These are phyloP conservation scores for Anguilla anguilla DNA, from an alignment of 2,797 vertebrate species.

Conservation along the genomic window DNA sequence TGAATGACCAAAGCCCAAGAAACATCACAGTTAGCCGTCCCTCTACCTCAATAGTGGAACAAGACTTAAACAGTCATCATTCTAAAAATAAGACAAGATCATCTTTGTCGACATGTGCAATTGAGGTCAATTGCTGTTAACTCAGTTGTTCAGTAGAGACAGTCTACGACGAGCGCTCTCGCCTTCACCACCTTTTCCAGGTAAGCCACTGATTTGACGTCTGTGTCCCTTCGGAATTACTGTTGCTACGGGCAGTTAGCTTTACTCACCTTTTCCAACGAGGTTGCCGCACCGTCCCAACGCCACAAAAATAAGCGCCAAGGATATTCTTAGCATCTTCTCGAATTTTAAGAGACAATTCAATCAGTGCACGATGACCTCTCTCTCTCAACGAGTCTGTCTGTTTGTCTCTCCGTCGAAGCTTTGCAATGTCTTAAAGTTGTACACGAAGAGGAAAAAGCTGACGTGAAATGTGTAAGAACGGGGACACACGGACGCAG, in stretches of 20 bases:
- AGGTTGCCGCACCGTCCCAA: conserved; percentile 69
- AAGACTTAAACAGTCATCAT: neutral
- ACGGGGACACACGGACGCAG: conserved; percentile 32
- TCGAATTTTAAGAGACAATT: conserved; percentile 48
- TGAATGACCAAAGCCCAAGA: neutral
- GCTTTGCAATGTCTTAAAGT: conserved; percentile 22
- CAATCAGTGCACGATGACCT: conserved; percentile 39
- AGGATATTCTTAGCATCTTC: conserved; percentile 57
- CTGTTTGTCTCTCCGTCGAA: conserved; percentile 44
- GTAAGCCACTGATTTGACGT: neutral
- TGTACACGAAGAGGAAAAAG: conserved; percentile 23
- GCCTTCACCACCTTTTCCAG: neutral
- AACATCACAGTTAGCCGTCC: neutral
- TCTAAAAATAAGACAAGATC: neutral
- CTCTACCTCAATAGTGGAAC: neutral
- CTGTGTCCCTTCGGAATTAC: neutral
- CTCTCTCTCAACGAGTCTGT: conserved; percentile 45
- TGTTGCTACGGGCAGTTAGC: conserved; percentile 37
- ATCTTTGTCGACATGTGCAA: neutral
- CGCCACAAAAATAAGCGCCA: conserved; percentile 63
- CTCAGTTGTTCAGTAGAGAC: neutral
- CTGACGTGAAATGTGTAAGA: conserved; percentile 17
- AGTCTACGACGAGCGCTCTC: neutral
- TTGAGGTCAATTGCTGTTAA: neutral
- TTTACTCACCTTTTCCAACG: conserved; percentile 82